Conservation (phyloP, 2,888 invertebrate species). For the Coelinius sp. region DNA sequence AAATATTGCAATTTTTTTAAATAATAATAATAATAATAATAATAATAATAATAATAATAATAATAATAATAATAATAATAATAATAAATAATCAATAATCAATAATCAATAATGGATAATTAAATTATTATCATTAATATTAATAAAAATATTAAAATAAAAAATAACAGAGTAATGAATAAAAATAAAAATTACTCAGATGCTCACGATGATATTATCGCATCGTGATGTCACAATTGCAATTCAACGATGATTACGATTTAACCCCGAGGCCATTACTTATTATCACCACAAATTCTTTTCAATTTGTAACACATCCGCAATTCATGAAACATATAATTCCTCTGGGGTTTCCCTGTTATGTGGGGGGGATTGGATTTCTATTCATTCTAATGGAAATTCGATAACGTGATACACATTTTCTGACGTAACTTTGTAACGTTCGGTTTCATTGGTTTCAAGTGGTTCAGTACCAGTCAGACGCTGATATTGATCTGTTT, state of each 20-base stretch:
- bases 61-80: too few species aligned
- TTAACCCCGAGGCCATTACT: constrained; percentile 34
- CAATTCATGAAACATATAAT: constrained; percentile 5
- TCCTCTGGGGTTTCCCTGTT: constrained; percentile 4
- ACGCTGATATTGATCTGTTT: neutral
- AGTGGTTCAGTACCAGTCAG: neutral
- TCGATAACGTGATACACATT: neutral
- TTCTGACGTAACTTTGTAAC: neutral
- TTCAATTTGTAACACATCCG: constrained; percentile 23
- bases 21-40: too few species aligned
- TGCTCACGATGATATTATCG: constrained; percentile 11
- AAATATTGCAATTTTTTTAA: too few species aligned
- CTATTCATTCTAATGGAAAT: neutral
- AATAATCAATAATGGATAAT: neutral
- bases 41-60: too few species aligned
- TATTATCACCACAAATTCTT: constrained; percentile 21
- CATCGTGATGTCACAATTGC: constrained; percentile 37
- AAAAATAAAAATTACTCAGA: neutral
- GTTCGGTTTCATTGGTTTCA: neutral
- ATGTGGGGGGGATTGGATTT: neutral
- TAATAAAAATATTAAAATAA: neutral
- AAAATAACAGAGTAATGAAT: neutral
- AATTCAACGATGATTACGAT: constrained; percentile 36
- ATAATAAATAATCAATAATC: neutral
- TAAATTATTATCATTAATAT: too few species aligned